phyloP scores from a whole-genome alignment of 2,888 invertebrate genomes.

The Exephanes ischioxanthus region DNA sequence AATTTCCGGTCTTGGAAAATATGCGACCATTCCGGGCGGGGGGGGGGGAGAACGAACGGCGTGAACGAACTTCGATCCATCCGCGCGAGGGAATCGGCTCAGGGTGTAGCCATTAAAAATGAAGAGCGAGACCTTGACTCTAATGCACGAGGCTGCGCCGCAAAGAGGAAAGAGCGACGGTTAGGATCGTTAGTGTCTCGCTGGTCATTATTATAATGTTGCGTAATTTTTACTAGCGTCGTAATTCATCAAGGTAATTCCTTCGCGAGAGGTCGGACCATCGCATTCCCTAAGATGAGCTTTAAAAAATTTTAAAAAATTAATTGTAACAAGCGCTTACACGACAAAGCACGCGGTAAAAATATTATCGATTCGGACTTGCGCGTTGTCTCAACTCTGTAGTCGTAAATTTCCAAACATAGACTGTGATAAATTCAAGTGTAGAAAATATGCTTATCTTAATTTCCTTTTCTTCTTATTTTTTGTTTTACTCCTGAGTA shows the following conservation, averaged over 20 bases:
- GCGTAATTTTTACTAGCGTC: conserved; percentile 16
- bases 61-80: conserved; percentile 11
- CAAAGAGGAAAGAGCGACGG: conserved; percentile 7
- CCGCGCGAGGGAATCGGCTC: background rate
- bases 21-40: background rate
- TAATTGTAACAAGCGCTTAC: background rate
- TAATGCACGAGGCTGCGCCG: background rate
- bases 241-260: background rate
- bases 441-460: too few relatives aligned
- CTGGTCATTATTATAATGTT: conserved; percentile 25
- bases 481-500: background rate
- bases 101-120: conserved; percentile 24
- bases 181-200: conserved; percentile 29
- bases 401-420: too few relatives aligned
- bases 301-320: background rate
- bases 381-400: too few relatives aligned
- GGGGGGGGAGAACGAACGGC: background rate
- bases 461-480: background rate
- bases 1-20: conserved; percentile 63
- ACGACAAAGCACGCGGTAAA: too few relatives aligned
- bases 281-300: background rate
- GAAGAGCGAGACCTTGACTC: conserved; percentile 37
- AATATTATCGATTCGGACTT: too few relatives aligned
- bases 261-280: background rate
- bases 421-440: too few relatives aligned